A percentile compares a stretch with the other conserved stretches of the same genome.
Evolutionary conservation across 2,888 invertebrate species (phyloP).

Genomic region (Xanthia icteritia): DNA sequence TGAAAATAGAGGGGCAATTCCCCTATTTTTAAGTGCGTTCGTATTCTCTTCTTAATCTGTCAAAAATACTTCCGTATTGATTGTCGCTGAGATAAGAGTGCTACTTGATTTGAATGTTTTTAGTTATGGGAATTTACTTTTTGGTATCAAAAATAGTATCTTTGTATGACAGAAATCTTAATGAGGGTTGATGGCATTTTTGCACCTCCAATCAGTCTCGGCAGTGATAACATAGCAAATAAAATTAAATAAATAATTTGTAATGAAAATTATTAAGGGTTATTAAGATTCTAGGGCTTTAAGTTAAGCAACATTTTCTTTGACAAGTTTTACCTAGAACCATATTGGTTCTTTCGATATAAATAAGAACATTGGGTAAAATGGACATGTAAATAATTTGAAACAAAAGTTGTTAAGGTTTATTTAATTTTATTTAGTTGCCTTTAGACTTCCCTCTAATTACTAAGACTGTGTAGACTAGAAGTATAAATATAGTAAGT

Average conservation of each 20-base stretch:
- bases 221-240: background rate
- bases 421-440: background rate
- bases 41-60: too few relatives aligned
- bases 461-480: too few relatives aligned
- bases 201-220: background rate
- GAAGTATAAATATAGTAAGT: too few relatives aligned
- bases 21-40: too few relatives aligned
- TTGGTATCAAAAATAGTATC: background rate
- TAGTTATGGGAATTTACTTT: too few relatives aligned
- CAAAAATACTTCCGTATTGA: too few relatives aligned
- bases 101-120: too few relatives aligned
- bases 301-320: background rate
- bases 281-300: background rate
- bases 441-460: background rate
- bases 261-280: background rate
- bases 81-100: too few relatives aligned
- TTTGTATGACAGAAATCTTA: background rate
- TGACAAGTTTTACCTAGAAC: background rate
- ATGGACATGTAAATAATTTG: too few relatives aligned
- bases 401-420: background rate
- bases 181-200: background rate
- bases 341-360: too few relatives aligned
- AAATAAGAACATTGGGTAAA: too few relatives aligned
- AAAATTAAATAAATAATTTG: background rate
- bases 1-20: too few relatives aligned